Evolutionary conservation across 2,113 vertebrate species (phyloP).

Genomic region (Centropristis striata): DNA sequence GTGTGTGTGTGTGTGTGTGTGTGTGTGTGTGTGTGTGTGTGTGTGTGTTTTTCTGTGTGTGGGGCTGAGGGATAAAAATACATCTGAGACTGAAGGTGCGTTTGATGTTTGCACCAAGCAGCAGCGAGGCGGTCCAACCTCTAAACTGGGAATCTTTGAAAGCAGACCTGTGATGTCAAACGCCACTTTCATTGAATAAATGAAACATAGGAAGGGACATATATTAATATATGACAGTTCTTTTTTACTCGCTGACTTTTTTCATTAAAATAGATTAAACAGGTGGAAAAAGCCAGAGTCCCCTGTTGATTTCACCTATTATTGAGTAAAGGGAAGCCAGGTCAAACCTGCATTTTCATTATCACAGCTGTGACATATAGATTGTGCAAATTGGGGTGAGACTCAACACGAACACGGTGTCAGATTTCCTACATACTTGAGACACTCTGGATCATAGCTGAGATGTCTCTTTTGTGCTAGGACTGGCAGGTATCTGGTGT

Average conservation of each 20-base stretch:
- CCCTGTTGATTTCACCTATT: slow-evolving; percentile 60
- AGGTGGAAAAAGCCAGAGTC: slow-evolving; percentile 11
- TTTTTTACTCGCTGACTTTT: no score
- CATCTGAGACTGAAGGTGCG: slow-evolving; percentile 61
- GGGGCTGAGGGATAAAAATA: slow-evolving; percentile 57
- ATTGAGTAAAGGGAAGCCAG: neutral
- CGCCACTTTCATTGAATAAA: neutral
- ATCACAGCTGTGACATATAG: slow-evolving; percentile 22
- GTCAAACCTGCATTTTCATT: slow-evolving; percentile 45
- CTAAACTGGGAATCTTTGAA: slow-evolving; percentile 60
- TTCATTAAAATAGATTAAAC: neutral
- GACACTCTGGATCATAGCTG: neutral
- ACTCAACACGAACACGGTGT: neutral
- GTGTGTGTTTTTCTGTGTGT: slow-evolving; percentile 30
- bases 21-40: slow-evolving; percentile 16
- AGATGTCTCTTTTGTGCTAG: no score
- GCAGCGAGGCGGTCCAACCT: slow-evolving; percentile 41
- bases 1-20: slow-evolving; percentile 20
- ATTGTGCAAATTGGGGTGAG: slow-evolving; percentile 46
- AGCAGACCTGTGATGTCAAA: slow-evolving; percentile 67
- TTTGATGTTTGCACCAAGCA: slow-evolving; percentile 67
- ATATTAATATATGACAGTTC: neutral
- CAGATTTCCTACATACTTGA: neutral
- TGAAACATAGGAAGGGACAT: neutral
- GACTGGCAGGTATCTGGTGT: neutral